phyloP scores from a whole-genome alignment of 2,113 vertebrate genomes.

The Scophthalmus maximus region DNA sequence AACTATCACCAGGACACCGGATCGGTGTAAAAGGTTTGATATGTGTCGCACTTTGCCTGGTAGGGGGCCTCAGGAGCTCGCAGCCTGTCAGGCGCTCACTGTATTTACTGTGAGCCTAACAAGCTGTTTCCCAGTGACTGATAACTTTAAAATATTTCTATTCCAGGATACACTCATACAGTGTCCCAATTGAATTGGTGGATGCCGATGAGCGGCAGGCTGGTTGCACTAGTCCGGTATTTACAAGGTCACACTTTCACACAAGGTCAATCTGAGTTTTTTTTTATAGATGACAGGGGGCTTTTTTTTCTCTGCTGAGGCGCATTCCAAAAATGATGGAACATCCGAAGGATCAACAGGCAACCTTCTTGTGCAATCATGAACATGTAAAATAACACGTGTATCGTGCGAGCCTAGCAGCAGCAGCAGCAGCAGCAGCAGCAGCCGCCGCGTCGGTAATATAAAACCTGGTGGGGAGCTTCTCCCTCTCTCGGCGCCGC shows the following conservation, averaged over 20 bases:
- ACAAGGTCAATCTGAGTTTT: neutral
- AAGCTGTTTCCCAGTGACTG: conserved; percentile 12
- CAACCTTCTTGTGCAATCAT: conserved; percentile 3
- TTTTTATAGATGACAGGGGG: too few species aligned
- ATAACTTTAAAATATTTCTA: conserved; percentile 1
- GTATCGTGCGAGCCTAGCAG: conserved; percentile 11
- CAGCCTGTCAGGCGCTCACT: neutral
- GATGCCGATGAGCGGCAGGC: neutral
- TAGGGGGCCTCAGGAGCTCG: neutral
- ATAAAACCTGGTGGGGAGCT: conserved; percentile 64
- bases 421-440: conserved; percentile 44
- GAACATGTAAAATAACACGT: conserved; percentile 32
- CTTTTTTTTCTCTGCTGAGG: too few species aligned
- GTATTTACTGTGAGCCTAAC: conserved; percentile 7
- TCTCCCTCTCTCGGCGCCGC: conserved; percentile 47
- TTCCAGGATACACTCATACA: neutral
- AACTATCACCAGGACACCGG: neutral
- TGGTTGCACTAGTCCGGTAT: neutral
- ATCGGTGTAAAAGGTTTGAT: neutral
- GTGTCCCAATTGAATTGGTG: neutral
- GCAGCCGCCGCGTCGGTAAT: conserved; percentile 56
- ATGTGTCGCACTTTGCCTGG: neutral
- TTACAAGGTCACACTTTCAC: neutral
- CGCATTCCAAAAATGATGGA: neutral
- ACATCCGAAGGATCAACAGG: neutral